phyloP scores from a whole-genome alignment of 2,797 vertebrate genomes.

The Neosilurus hyrtlii region DNA sequence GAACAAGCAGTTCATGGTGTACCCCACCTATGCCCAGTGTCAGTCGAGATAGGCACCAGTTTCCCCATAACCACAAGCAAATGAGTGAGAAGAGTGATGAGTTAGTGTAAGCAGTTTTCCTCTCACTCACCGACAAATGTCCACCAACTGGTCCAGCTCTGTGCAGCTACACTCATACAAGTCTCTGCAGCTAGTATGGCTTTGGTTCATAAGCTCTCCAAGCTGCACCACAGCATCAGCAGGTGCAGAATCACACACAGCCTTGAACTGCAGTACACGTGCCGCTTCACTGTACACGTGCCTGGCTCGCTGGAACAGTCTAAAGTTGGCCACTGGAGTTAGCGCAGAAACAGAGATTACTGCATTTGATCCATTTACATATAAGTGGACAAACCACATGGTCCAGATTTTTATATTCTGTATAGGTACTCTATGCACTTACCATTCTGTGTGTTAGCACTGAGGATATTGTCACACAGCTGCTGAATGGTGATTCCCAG shows the following conservation, averaged over 20 bases:
- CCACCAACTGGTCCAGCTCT: constrained; percentile 90
- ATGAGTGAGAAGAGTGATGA: neutral
- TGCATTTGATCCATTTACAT: neutral
- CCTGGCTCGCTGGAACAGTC: constrained; percentile 86
- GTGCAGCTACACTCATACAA: constrained; percentile 95
- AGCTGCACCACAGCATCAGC: constrained; percentile 74
- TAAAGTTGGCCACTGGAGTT: constrained; percentile 79
- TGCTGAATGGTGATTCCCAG: constrained; percentile 82
- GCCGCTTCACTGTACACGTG: constrained; percentile 94
- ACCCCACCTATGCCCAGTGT: too few relatives aligned
- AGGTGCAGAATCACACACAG: constrained; percentile 79
- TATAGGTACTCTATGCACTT: constrained; percentile 52
- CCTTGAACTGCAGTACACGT: constrained; percentile 84
- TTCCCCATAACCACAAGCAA: too few relatives aligned
- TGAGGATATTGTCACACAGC: constrained; percentile 79
- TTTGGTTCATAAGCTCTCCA: constrained; percentile 92
- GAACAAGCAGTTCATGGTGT: too few relatives aligned
- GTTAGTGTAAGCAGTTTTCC: neutral
- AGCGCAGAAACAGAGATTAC: neutral
- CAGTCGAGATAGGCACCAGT: too few relatives aligned
- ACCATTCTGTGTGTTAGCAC: constrained; percentile 85
- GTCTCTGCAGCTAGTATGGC: constrained; percentile 90
- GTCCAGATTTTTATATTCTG: neutral
- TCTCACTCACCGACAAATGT: constrained; percentile 87
- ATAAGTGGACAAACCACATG: neutral